These are phyloP conservation scores for Allygus modestus DNA, from an alignment of 2,888 invertebrate genomes.

Conservation along the genomic window DNA sequence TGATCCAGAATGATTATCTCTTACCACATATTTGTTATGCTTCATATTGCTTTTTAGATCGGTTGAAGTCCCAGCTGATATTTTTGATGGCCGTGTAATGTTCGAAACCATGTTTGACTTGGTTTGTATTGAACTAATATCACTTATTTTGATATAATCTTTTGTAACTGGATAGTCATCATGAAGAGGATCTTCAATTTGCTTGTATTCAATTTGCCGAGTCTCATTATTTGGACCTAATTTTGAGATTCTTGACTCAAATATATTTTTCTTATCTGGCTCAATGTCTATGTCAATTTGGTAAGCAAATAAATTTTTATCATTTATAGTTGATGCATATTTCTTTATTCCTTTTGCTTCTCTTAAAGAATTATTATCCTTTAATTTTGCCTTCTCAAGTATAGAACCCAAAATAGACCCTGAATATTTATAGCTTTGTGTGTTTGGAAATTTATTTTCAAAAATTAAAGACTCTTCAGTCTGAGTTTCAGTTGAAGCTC, in stretches of 20 bases:
- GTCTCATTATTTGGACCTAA: too few relatives aligned
- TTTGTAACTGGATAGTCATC: conserved; percentile 37
- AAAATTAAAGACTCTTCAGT: conserved; percentile 2
- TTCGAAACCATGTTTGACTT: not conserved
- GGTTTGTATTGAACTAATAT: not conserved
- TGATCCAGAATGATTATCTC: not conserved
- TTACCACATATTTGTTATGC: not conserved
- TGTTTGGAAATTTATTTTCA: not conserved
- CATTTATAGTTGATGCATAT: not conserved
- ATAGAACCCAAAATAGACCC: not conserved
- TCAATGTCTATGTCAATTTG: not conserved
- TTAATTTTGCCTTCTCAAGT: not conserved
- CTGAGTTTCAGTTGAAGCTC: conserved; percentile 6
- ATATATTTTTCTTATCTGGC: not conserved
- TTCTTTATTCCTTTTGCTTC: not conserved
- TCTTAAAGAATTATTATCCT: not conserved
- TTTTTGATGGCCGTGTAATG: not conserved
- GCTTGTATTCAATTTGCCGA: conserved; percentile 14
- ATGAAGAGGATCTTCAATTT: not conserved
- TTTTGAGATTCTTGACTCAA: not conserved
- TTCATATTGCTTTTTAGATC: not conserved
- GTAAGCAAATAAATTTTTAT: not conserved
- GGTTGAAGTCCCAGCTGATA: not conserved
- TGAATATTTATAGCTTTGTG: not conserved
- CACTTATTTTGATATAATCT: conserved; percentile 45